phyloP scores from a whole-genome alignment of 1,140 invertebrate species.

The Zaprionus davidi region DNA sequence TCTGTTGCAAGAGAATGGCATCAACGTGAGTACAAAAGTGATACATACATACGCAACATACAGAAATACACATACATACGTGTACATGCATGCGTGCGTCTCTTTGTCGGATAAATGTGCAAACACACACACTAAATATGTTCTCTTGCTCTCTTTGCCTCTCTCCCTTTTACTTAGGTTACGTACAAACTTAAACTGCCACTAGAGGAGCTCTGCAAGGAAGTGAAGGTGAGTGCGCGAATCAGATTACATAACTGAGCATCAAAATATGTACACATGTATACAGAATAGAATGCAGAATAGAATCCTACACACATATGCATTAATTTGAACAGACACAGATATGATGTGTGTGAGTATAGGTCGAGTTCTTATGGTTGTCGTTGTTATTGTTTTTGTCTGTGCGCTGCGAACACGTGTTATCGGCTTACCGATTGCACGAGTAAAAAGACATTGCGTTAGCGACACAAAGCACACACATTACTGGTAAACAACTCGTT shows the following conservation, averaged over 20 bases:
- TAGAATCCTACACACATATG: not conserved
- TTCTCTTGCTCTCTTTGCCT: conserved; percentile 4
- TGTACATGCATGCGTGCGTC: conserved; percentile 2
- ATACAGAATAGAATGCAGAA: not conserved
- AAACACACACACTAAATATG: conserved; percentile 20
- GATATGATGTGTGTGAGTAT: not conserved
- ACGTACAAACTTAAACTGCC: conserved; percentile 90
- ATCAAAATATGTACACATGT: not conserved
- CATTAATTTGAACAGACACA: not conserved
- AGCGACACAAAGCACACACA: not conserved
- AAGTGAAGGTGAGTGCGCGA: conserved; percentile 90
- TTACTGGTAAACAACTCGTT: not conserved
- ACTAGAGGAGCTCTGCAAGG: conserved; percentile 92
- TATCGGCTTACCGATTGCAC: not conserved
- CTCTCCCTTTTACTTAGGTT: conserved; percentile 52
- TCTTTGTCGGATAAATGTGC: conserved; percentile 6
- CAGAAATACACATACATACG: conserved; percentile 3
- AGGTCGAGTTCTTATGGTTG: not conserved
- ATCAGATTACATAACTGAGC: conserved; percentile 9
- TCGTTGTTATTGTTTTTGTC: not conserved
- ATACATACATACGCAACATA: not conserved
- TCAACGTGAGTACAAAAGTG: conserved; percentile 87
- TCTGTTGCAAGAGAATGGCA: conserved; percentile 90
- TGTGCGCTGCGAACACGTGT: not conserved
- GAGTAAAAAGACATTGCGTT: not conserved